Base-by-base conservation (phyloP, 1,140 invertebrate species). In the Cephus cinctus region DNA sequence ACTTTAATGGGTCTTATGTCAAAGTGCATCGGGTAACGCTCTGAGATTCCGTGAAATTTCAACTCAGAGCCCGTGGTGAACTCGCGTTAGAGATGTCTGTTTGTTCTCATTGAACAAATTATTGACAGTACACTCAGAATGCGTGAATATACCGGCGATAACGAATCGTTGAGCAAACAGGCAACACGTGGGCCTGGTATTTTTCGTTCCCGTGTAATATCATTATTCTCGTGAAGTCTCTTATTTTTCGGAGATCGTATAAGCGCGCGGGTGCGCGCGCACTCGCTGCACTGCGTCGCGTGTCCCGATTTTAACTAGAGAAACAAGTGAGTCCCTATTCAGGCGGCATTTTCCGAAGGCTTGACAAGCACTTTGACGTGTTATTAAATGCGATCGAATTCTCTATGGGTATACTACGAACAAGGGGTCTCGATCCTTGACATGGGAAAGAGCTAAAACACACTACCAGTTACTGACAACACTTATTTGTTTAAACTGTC, bases 131-230 rank as follows among this genome's bases (percentile, higher is more conserved):
- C 56, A 51, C 53, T 59, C 43, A 39, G 39, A 49, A 54, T 54
- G 47, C 38, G 18, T 43, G 43, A 50, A 49, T 50, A 50, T 49
- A 30, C 11, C 20, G n/a, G 49, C 39, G 62, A 65, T 66, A 66
- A 61, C 45, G 12, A 65, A 63, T 63, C 63, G 42, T 52, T 55
- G 40, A 51, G 54, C 51, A 61, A 65, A 65, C 51, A 59, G 27
- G 19, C 31, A 15, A 49, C 49, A 50, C 56, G 58, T 46, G 59
- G 34, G 39, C 22, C 15, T 42, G 47, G 52, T 46, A 59, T 55
- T 63, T 48, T 57, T 56, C 43, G 43, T 53, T 57, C 52, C 51
- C 51, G 23, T 42, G 14, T 23, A 36, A 15, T n/a, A n/a, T 15
- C 34, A 36, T 12, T 12, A 12, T 30, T 15, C 34, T 12, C 8